Percentiles rank a stretch among this genome's conserved stretches.
These are phyloP conservation scores for Mesorhabditis spiculigera DNA, from an alignment of 2,888 invertebrate genomes.

Conservation along the genomic window DNA sequence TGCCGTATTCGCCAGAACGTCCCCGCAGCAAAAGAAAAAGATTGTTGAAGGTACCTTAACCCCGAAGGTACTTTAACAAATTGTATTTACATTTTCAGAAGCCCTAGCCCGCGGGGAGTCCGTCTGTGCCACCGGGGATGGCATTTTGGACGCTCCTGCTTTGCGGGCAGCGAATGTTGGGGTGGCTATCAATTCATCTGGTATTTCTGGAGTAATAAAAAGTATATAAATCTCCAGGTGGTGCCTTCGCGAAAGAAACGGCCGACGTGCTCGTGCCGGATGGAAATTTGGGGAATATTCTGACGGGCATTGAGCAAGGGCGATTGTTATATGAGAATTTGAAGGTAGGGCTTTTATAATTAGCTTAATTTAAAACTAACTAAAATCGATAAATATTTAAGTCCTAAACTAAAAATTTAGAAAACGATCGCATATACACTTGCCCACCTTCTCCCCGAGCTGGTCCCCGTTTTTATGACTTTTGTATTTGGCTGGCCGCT, in stretches of 20 bases:
- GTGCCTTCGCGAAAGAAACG: conserved; percentile 37
- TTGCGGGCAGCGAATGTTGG: conserved; percentile 38
- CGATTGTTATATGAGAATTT: conserved; percentile 37
- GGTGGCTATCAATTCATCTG: conserved; percentile 30
- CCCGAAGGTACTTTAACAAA: not conserved
- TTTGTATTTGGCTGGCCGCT: conserved; percentile 38
- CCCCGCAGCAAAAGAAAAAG: not conserved
- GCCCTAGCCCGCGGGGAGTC: conserved; percentile 6
- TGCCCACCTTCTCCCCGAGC: conserved; percentile 40
- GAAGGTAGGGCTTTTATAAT: conserved; percentile 9
- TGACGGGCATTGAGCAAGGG: conserved; percentile 20
- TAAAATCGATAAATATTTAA: not conserved
- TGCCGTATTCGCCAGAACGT: not conserved
- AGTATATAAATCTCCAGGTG: conserved; percentile 11
- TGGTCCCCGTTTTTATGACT: conserved; percentile 34
- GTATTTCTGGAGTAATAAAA: conserved; percentile 9
- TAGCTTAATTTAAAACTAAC: too few relatives aligned
- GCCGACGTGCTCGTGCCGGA: conserved; percentile 30
- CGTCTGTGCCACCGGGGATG: conserved; percentile 29
- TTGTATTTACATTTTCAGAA: not conserved
- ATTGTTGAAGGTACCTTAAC: not conserved
- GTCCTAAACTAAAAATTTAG: not conserved
- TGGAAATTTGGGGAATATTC: conserved; percentile 21
- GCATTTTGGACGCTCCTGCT: conserved; percentile 31
- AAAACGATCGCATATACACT: conserved; percentile 35